Evolutionary conservation across 2,888 invertebrate genomes (phyloP).

Genomic region (Chalcis sispes): DNA sequence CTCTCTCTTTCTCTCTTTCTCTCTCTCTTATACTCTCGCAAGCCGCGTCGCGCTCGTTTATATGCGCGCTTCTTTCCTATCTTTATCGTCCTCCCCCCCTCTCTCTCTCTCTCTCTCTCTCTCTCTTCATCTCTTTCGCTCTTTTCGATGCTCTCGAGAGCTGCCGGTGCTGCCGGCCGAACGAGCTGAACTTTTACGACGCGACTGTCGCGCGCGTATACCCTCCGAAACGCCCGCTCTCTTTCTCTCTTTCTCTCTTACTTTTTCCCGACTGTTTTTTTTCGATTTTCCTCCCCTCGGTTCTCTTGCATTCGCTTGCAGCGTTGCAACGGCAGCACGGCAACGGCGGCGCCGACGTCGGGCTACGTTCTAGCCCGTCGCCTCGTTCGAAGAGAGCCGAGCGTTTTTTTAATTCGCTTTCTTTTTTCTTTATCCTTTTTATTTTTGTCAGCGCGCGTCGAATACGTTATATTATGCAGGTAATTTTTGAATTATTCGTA

Average conservation of each 20-base stretch:
- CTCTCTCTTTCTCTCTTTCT: not conserved
- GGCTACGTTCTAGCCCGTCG: not conserved
- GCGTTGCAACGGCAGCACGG: constrained; percentile 31
- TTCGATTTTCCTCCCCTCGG: constrained; percentile 36
- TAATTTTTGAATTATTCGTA: constrained; percentile 57
- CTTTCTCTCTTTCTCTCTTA: constrained; percentile 33
- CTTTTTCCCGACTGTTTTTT: constrained; percentile 24
- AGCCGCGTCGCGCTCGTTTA: constrained; percentile 41
- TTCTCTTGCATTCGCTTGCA: constrained; percentile 56
- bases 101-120: not conserved
- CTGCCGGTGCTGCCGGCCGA: constrained; percentile 43
- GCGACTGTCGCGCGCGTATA: constrained; percentile 56
- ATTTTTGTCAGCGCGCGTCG: constrained; percentile 9
- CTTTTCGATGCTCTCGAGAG: constrained; percentile 34
- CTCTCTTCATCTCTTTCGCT: constrained; percentile 24
- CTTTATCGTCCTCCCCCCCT: constrained; percentile 31
- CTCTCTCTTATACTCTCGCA: not conserved
- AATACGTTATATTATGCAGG: constrained; percentile 57
- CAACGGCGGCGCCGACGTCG: not conserved
- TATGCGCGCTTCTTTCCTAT: constrained; percentile 47
- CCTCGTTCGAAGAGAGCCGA: constrained; percentile 23
- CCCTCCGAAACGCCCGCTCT: constrained; percentile 28
- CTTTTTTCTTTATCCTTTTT: not conserved
- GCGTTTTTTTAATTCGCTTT: constrained; percentile 11
- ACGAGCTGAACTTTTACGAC: constrained; percentile 59